Evolutionary conservation across 2,888 invertebrate species (phyloP).

Genomic region (Psylliodes chrysocephalus): DNA sequence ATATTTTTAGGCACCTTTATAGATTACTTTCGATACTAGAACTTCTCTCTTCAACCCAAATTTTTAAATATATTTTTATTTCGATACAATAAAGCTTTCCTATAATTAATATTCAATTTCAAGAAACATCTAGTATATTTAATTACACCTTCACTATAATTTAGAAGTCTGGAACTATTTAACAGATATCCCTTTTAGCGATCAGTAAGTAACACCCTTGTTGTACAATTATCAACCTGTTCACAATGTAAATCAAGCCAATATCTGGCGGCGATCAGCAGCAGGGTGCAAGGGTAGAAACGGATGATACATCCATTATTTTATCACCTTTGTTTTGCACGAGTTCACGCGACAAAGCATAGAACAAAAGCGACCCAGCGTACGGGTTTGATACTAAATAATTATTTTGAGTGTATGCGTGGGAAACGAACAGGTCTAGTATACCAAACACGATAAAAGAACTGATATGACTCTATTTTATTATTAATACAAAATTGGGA

Average conservation of each 20-base stretch:
- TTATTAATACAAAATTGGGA: slow-evolving; percentile 9
- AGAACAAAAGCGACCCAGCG: slow-evolving; percentile 12
- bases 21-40: no score
- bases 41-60: no score
- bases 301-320: slow-evolving; percentile 26
- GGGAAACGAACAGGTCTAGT: neutral
- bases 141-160: no score
- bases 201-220: neutral
- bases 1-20: no score
- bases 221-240: slow-evolving; percentile 11
- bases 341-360: slow-evolving; percentile 15
- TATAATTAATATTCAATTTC: no score
- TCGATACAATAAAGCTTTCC: no score
- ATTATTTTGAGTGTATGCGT: slow-evolving; percentile 22
- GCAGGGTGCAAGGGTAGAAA: neutral
- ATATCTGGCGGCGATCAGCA: slow-evolving; percentile 5
- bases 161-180: no score
- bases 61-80: no score
- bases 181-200: no score
- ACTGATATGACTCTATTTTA: neutral
- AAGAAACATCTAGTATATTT: no score
- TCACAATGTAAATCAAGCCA: slow-evolving; percentile 15
- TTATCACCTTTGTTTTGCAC: slow-evolving; percentile 35
- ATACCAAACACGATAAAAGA: slow-evolving; percentile 33
- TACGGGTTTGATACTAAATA: slow-evolving; percentile 16